A percentile compares a stretch with the other conserved stretches of the same genome.
Conservation (phyloP, 2,113 vertebrate species). For the Podarcis raffonei region DNA sequence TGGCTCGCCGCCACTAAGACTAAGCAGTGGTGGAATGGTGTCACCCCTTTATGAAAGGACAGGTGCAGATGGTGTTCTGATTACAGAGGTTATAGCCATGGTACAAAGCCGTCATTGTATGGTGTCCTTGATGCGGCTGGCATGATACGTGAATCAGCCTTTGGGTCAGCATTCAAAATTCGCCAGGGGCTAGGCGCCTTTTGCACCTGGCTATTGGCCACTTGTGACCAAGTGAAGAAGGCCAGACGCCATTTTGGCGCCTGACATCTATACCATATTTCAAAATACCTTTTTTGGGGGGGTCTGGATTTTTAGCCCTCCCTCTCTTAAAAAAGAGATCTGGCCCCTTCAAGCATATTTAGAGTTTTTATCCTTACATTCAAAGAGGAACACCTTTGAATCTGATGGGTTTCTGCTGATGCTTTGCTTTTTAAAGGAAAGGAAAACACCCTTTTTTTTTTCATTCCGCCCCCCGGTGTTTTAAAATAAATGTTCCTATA, state of each 20-base stretch:
- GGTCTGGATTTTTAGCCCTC: no score
- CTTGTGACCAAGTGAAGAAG: no score
- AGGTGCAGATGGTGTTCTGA: not conserved
- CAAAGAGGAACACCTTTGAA: conserved; percentile 3
- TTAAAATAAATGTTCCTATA: not conserved
- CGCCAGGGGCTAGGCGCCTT: no score
- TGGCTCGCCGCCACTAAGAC: no score
- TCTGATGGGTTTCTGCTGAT: not conserved
- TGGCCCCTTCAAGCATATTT: not conserved
- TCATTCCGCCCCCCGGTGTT: not conserved
- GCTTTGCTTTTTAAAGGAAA: not conserved
- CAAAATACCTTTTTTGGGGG: no score
- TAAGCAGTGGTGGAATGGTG: not conserved
- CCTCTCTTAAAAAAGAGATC: not conserved
- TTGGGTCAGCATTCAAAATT: no score
- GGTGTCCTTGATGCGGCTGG: no score
- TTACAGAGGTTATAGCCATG: not conserved
- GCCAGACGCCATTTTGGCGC: no score
- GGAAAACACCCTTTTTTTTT: not conserved
- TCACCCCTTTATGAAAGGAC: not conserved
- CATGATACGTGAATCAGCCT: no score
- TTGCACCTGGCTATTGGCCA: no score
- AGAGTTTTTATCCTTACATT: not conserved
- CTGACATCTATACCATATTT: no score
- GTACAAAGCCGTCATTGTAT: no score